Evolutionary conservation across 2,113 vertebrate genomes (phyloP), one percentile per base, ranked within the genome.

Genomic region (Apaloderma vittatum): DNA sequence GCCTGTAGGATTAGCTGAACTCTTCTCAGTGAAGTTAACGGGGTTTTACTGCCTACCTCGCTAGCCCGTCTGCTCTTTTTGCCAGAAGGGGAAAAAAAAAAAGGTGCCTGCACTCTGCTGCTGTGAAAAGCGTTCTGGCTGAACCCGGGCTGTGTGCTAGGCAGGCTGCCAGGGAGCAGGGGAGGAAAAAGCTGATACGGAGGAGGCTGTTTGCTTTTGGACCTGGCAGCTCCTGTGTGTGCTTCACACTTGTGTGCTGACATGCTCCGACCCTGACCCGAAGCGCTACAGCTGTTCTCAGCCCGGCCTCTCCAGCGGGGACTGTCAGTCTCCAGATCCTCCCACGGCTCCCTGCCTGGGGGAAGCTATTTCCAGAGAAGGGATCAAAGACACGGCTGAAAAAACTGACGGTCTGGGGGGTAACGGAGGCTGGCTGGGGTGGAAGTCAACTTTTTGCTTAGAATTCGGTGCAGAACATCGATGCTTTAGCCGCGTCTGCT

Each of bases 391-490:
- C 30, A 52, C 1, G 12, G 68, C 74, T 46, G 11, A 6, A 29
- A 49, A 8, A 2, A 18, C 66, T 12, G 66, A 8, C 9, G 26
- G 1, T 8, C 9, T 4, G 1, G 45, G 76, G 18, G 49, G 52
- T 49, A 7, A 26, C 0, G 3, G 13, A 22, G 58, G 27, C 54
- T 37, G n/a, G 5, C 49, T 21, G 55, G 29, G 26, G 23, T 43
- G 63, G 57, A 11, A 66, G 27, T 15, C 12, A 7, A 1, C 18
- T 36, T 36, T 43, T 49, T 34, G 49, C 74, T 73, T 22, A 0
- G 1, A 12, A 36, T 30, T 18, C 8, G 0, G 7, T 8, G 45
- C 24, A 23, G 51, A 32, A 7, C 74, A 1, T 9, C 45, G 3
- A 2, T 9, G 36, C 40, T 49, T 6, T 2, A 37, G 63, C 45